phyloP scores from a whole-genome alignment of 2,797 vertebrate genomes.

The Eulemur rubriventer region DNA sequence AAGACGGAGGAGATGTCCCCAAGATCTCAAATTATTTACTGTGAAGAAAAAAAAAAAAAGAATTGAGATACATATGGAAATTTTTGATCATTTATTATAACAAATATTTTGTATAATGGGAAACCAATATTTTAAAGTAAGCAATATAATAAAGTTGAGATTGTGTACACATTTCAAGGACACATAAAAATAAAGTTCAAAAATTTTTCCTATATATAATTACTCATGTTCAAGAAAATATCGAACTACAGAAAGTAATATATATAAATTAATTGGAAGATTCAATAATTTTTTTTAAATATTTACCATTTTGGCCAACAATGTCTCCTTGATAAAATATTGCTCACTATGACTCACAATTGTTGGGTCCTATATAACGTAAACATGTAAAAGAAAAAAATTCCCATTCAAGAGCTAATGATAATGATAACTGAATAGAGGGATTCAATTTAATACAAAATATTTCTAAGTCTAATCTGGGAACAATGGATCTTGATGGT shows the following conservation, averaged over 20 bases:
- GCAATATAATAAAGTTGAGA: neutral
- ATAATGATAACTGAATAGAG: neutral
- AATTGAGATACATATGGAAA: neutral
- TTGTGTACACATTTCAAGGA: neutral
- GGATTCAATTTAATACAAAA: neutral
- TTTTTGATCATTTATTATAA: neutral
- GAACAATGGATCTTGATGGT: neutral
- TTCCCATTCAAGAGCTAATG: neutral
- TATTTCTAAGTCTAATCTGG: neutral
- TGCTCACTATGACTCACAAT: neutral
- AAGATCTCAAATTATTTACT: neutral
- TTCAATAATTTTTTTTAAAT: neutral
- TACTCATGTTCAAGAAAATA: neutral
- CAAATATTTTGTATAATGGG: neutral
- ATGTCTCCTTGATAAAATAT: neutral
- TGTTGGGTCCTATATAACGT: neutral
- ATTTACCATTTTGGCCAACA: neutral
- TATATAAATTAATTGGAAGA: neutral
- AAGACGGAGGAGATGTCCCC: neutral
- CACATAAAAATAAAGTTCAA: neutral
- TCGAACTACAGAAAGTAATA: neutral
- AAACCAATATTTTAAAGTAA: neutral
- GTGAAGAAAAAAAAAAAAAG: neutral
- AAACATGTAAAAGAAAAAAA: neutral
- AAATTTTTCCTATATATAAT: neutral